A percentile compares a stretch with the other conserved stretches of the same genome.
Evolutionary conservation across 2,888 invertebrate species (phyloP).

Genomic region (Arrhopalites spinosus): DNA sequence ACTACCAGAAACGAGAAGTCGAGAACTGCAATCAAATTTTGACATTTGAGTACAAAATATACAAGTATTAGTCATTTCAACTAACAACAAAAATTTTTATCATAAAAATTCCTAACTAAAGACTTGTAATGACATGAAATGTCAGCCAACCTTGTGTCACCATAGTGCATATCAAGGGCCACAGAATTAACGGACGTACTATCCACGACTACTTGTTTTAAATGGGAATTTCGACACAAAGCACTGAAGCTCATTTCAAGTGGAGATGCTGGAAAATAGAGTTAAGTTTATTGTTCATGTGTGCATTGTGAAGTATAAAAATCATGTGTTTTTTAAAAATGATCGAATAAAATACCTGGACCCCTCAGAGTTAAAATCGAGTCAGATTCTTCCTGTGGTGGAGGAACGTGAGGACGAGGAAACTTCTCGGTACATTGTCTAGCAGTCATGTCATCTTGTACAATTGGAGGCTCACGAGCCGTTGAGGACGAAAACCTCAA

Average conservation of each 20-base stretch:
- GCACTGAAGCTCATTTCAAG: conserved; percentile 74
- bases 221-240: conserved; percentile 66
- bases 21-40: conserved; percentile 68
- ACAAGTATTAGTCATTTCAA: no score
- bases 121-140: no score
- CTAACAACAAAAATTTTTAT: no score
- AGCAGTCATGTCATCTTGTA: no score
- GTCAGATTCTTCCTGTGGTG: conserved; percentile 12
- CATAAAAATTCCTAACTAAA: no score
- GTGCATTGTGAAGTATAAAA: no score
- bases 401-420: no score
- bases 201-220: conserved; percentile 71
- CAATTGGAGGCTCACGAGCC: no score
- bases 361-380: background rate
- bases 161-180: conserved; percentile 78
- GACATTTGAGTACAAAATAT: no score
- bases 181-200: conserved; percentile 83
- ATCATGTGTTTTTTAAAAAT: background rate
- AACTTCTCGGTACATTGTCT: no score
- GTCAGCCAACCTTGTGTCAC: conserved; percentile 65
- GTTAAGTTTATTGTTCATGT: conserved; percentile 48
- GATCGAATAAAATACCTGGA: background rate
- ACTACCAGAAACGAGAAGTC: conserved; percentile 70
- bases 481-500: no score
- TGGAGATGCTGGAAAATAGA: conserved; percentile 61